Base-by-base conservation (phyloP, 1,140 invertebrate species). In the Atopsyche davidsoni region DNA sequence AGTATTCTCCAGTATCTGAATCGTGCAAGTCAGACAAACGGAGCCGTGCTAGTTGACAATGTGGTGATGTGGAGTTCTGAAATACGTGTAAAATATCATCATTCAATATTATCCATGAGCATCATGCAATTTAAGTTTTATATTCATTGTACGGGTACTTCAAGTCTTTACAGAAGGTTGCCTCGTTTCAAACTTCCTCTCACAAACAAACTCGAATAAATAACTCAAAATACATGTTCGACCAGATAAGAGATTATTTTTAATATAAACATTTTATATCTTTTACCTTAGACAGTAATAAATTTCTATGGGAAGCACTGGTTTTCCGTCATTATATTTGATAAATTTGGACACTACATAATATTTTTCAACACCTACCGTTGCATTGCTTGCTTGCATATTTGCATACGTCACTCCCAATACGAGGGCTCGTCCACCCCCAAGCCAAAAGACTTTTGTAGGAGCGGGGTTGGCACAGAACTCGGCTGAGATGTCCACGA, bases 1-100 rank as follows among this genome's bases (percentile, higher is more conserved):
- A 39, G 25, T 46, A 52, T 24, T 52, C 50, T 0, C 50, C 50
- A 3, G 44, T 39, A 18, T 51, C 49, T 0, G 35, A 31, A 6
- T n/a, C 35, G 2, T 9, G 4, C 0, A 32, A 14, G 13, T 32
- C 24, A 1, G 7, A 2, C 2, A 52, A 41, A 3, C 7, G 24
- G 1, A 52, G 50, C 24, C 23, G 19, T 2, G 43, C 42, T 22
- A 22, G 31, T 11, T 28, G 28, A 40, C 50, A 52, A 7, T 46
- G 34, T 2, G 11, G 14, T 2, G 21, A 18, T 0, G 49, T 24
- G 10, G 49, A 51, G 22, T 52, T 46, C 50, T 51, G 34, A 2
- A 51, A 51, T 22, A 21, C 18, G 9, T 19, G 1, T 2, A 17
- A 2, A 3, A 41, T 22, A 41, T 4, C 11, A 19, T 23, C 1